These are phyloP conservation scores for Mus musculus DNA, from an alignment of 2,113 vertebrate species.

Conservation along the genomic window DNA sequence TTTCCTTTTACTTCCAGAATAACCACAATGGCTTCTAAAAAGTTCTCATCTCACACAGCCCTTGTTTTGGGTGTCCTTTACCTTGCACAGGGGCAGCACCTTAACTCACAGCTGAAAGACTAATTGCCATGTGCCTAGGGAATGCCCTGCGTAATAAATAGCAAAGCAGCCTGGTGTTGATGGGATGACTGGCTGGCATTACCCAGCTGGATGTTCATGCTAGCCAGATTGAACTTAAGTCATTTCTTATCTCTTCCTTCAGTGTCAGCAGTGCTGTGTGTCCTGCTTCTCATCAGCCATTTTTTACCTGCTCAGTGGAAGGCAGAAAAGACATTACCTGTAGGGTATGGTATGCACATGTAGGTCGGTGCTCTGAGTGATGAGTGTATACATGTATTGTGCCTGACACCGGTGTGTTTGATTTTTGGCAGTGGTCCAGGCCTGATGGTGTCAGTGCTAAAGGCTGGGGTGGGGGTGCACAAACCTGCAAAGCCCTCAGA, in stretches of 20 bases:
- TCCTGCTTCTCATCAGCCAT: slow-evolving; percentile 65
- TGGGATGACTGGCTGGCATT: too few species aligned
- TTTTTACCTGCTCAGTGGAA: slow-evolving; percentile 25
- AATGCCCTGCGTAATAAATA: neutral
- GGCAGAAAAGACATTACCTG: neutral
- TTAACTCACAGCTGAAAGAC: slow-evolving; percentile 28
- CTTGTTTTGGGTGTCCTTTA: neutral
- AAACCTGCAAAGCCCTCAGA: slow-evolving; percentile 10
- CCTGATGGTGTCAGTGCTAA: neutral
- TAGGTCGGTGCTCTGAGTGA: neutral
- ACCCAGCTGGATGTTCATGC: too few species aligned
- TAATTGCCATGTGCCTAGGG: neutral
- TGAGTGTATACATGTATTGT: rapidly evolving
- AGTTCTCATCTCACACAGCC: neutral
- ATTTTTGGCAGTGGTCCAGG: neutral
- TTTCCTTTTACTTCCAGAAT: slow-evolving; percentile 76
- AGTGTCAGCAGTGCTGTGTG: neutral
- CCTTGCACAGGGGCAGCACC: neutral
- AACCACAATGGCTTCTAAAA: slow-evolving; percentile 77
- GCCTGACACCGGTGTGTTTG: neutral
- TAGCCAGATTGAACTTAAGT: neutral
- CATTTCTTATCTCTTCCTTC: neutral
- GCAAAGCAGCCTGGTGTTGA: neutral
- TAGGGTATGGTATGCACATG: too few species aligned
- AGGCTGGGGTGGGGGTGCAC: neutral